Evolutionary conservation across 2,113 vertebrate genomes (phyloP).

Genomic region (Dipodomys stephensi): DNA sequence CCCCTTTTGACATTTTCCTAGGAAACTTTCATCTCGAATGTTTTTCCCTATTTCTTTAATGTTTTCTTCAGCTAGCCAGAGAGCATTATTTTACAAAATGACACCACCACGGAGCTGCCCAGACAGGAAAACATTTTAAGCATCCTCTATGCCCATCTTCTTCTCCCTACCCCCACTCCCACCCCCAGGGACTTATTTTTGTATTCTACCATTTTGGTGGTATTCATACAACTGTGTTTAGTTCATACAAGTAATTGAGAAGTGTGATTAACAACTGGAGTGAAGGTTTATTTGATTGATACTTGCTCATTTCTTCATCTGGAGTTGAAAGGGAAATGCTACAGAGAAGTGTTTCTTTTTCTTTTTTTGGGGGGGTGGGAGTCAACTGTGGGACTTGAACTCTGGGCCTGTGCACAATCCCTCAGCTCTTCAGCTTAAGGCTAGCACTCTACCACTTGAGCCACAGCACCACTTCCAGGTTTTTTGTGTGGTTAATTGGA

Average conservation of each 20-base stretch:
- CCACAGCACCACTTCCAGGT: no score
- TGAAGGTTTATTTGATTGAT: not conserved
- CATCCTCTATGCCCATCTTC: no score
- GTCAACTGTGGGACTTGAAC: no score
- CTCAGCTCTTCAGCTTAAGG: no score
- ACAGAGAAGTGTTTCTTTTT: not conserved
- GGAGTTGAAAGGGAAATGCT: not conserved
- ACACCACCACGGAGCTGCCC: not conserved
- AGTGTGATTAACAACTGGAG: not conserved
- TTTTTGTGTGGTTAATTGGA: no score
- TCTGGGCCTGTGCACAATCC: no score
- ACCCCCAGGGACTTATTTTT: not conserved
- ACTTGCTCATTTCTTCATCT: not conserved
- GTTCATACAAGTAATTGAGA: not conserved
- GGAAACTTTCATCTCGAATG: conserved; percentile 43
- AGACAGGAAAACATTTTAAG: not conserved
- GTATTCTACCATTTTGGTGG: not conserved
- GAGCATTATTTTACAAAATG: not conserved
- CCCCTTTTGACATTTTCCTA: conserved; percentile 65
- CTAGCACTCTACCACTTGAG: no score
- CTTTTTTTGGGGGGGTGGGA: no score
- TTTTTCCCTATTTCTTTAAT: not conserved
- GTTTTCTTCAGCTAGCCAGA: conserved; percentile 28
- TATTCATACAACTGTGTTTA: not conserved
- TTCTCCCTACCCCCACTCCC: no score